These are phyloP conservation scores for Halcyon leucocephala DNA, from an alignment of 2,797 vertebrate species.

Conservation along the genomic window DNA sequence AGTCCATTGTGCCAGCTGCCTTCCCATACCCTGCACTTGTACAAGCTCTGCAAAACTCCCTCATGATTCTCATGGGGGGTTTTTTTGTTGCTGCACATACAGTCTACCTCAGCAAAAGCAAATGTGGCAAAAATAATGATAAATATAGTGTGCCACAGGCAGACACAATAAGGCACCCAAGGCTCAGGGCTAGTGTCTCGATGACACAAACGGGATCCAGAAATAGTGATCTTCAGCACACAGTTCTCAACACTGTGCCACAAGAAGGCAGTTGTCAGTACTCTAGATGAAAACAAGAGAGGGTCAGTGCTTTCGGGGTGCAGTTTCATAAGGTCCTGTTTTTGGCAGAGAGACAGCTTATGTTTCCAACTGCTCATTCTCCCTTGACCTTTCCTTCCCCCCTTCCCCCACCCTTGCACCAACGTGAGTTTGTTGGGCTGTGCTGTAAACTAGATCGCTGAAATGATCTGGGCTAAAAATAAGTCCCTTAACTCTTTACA, in stretches of 20 bases:
- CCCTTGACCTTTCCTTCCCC: conserved; percentile 44
- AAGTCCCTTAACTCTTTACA: conserved; percentile 34
- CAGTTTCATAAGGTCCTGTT: neutral
- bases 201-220: neutral
- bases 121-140: neutral
- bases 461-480: conserved; percentile 62
- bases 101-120: neutral
- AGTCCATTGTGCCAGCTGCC: rapidly evolving
- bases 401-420: neutral
- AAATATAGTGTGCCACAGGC: neutral
- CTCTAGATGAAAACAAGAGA: neutral
- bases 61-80: rapidly evolving
- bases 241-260: neutral
- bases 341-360: neutral
- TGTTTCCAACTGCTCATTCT: neutral
- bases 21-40: neutral
- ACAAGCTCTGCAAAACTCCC: neutral
- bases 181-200: neutral
- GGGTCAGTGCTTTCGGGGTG: neutral
- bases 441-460: conserved; percentile 34
- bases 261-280: neutral
- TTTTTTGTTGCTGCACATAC: neutral
- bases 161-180: neutral
- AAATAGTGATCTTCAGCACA: neutral
- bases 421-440: conserved; percentile 2